These are phyloP conservation scores for Bombyx huttoni DNA, from an alignment of 2,888 invertebrate genomes.

Conservation along the genomic window DNA sequence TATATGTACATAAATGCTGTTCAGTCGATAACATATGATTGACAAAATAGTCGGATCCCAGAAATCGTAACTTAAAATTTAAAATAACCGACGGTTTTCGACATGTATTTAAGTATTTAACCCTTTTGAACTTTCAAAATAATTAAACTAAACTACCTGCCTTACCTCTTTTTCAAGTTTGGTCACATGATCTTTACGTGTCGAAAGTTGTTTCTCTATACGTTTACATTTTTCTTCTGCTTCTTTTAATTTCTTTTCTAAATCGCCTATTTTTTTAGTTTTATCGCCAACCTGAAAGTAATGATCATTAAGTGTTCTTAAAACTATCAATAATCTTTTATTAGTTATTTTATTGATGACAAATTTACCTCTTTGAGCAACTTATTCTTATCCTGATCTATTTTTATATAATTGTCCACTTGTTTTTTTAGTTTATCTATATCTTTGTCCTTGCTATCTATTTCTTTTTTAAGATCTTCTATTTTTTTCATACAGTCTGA, in stretches of 20 bases:
- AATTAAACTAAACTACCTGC: too few species aligned
- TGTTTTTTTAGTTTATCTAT: slow-evolving; percentile 74
- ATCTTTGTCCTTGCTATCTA: slow-evolving; percentile 76
- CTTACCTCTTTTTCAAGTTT: slow-evolving; percentile 75
- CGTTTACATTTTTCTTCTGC: slow-evolving; percentile 76
- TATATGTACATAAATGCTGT: too few species aligned
- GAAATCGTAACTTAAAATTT: not conserved
- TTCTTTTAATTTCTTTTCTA: slow-evolving; percentile 78
- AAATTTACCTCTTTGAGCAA: slow-evolving; percentile 71
- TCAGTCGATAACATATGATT: too few species aligned
- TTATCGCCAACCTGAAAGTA: slow-evolving; percentile 73
- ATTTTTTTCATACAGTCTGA: slow-evolving; percentile 73
- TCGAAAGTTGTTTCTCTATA: slow-evolving; percentile 65
- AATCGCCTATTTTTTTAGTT: slow-evolving; percentile 72
- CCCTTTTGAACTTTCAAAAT: too few species aligned
- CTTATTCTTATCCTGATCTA: slow-evolving; percentile 72
- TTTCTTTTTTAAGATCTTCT: slow-evolving; percentile 75
- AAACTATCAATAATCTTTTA: not conserved
- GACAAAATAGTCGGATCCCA: not conserved
- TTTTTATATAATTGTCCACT: slow-evolving; percentile 54
- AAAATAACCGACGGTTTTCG: too few species aligned
- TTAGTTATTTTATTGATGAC: not conserved
- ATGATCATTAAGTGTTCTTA: slow-evolving; percentile 4
- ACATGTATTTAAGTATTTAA: too few species aligned
- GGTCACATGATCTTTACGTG: slow-evolving; percentile 71